Evolutionary conservation across 2,888 invertebrate species (phyloP), one percentile per base, ranked within the genome.

Genomic region (Microplitis deprimator): DNA sequence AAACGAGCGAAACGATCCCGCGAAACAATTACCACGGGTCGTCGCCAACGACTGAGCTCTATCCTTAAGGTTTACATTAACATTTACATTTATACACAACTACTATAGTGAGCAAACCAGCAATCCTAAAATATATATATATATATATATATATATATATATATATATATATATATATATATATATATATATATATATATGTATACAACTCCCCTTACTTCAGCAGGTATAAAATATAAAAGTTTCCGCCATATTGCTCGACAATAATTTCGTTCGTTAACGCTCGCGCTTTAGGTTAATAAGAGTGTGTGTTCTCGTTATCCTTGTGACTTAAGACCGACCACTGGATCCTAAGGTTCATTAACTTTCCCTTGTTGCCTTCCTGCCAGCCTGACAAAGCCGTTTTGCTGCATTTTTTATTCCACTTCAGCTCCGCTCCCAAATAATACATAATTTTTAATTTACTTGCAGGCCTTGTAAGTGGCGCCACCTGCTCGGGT

Each of bases 261-360:
- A 75, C 70, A 75, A 77, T 77, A 77, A 77, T 77, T 77, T 77
- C 67, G 74, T 77, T 77, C 77, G 77, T 77, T 77, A 77, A 77
- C 74, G 77, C 74, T 67, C 65, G 16, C 74, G 61, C 69, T 41
- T 74, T 41, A 61, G 61, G 38, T 20, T 10, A 60, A 13, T 59
- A 16, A 64, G 40, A 62, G 20, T 40, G 13, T 41, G 13, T 61
- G 17, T 68, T 29, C 73, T 77, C 73, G 73, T 77, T 77, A 77
- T 73, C 76, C 73, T 77, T 60, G 64, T 59, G 68, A 68, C 72
- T 20, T 72, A 76, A 71, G 76, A 76, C 76, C 61, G 76, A 71
- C 39, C 65, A 62, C 65, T 41, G 74, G 61, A 40, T 70, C 68
- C 73, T 68, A 60, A 40, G 77, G 77, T 77, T 77, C 77, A 73